phyloP scores from a whole-genome alignment of 2,888 invertebrate genomes.

The Drosophila anomalipes region DNA sequence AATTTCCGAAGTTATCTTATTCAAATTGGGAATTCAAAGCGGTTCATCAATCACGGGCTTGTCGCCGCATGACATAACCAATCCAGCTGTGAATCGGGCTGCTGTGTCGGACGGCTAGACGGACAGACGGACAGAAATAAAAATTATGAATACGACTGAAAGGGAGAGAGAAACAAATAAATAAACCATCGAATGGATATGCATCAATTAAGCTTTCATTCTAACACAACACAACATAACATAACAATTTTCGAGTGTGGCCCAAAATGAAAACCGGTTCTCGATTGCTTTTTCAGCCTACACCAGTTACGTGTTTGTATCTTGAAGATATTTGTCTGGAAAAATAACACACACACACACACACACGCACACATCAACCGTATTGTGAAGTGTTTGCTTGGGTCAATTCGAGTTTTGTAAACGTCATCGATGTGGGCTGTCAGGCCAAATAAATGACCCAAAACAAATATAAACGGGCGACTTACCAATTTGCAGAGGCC shows the following conservation, averaged over 20 bases:
- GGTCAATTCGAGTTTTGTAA: constrained; percentile 30
- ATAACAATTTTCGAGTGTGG: constrained; percentile 55
- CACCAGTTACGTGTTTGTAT: constrained; percentile 41
- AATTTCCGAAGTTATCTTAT: constrained; percentile 25
- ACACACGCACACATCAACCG: not conserved
- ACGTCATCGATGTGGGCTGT: constrained; percentile 60
- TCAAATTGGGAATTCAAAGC: constrained; percentile 12
- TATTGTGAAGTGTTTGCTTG: constrained; percentile 38
- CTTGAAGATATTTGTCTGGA: constrained; percentile 39
- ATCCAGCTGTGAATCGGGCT: constrained; percentile 67
- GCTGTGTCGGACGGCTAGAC: constrained; percentile 31
- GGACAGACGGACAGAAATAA: constrained; percentile 9
- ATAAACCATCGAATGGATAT: constrained; percentile 38
- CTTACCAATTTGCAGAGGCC: constrained; percentile 46
- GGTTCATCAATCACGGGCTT: constrained; percentile 65
- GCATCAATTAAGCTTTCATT: constrained; percentile 77
- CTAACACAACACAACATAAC: constrained; percentile 65
- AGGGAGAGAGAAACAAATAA: constrained; percentile 21
- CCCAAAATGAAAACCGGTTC: constrained; percentile 47
- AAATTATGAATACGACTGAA: not conserved
- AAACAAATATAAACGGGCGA: constrained; percentile 21
- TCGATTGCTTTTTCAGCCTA: constrained; percentile 33
- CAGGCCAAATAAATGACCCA: constrained; percentile 6
- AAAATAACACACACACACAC: constrained; percentile 14
- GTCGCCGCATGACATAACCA: constrained; percentile 72